phyloP scores from a whole-genome alignment of 1,140 invertebrate genomes.

The Drosophila trapezifrons region DNA sequence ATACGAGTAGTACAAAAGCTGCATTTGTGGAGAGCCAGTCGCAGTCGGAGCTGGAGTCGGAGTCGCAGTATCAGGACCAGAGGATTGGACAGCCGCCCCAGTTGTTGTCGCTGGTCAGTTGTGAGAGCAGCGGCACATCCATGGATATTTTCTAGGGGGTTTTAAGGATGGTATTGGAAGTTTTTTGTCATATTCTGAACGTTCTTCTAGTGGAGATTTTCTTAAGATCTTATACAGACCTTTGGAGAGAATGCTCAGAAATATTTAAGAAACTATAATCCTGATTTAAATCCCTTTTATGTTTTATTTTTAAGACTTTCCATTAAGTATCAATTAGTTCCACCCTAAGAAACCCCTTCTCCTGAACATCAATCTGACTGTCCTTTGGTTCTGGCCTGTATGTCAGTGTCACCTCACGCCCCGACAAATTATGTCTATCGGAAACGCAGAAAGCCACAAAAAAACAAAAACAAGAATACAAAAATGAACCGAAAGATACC shows the following conservation, averaged over 20 bases:
- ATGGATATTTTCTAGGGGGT: not conserved
- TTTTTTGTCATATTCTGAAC: too few relatives aligned
- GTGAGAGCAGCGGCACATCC: not conserved
- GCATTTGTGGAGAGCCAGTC: conserved; percentile 51
- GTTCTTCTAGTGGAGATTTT: too few relatives aligned
- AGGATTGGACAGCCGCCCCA: conserved; percentile 4
- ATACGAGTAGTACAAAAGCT: conserved; percentile 58
- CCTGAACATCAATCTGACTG: conserved; percentile 1
- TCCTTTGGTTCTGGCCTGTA: not conserved
- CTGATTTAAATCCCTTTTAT: too few relatives aligned
- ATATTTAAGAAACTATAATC: not conserved
- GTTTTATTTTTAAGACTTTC: too few relatives aligned
- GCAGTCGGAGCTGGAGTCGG: not conserved
- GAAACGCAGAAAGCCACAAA: conserved; percentile 43
- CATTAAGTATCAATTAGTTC: not conserved
- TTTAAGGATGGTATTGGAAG: too few relatives aligned
- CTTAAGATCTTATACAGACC: too few relatives aligned
- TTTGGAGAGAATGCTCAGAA: too few relatives aligned
- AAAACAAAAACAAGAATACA: too few relatives aligned
- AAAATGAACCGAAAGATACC: conserved; percentile 21
- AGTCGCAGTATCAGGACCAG: conserved; percentile 5
- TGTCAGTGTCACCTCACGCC: conserved; percentile 54
- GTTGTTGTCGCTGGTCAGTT: conserved; percentile 42
- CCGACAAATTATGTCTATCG: conserved; percentile 59
- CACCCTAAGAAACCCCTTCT: conserved; percentile 5